Evolutionary conservation across 2,888 invertebrate genomes (phyloP).

Genomic region (Diplolepis rosae): DNA sequence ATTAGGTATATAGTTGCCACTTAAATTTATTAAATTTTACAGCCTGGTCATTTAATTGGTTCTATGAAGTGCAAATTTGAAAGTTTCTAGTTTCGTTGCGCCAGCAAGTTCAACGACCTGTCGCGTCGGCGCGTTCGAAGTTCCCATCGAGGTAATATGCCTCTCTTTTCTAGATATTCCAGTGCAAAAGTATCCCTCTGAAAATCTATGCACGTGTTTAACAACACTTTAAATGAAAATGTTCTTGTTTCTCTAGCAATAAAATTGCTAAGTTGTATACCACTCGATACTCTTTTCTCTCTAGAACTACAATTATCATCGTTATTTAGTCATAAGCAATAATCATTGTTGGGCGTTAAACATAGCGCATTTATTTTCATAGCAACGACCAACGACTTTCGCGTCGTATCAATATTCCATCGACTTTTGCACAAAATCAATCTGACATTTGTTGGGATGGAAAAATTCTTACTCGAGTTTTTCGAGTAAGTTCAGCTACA

Average conservation of each 20-base stretch:
- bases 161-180: slow-evolving; percentile 4
- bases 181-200: slow-evolving; percentile 3
- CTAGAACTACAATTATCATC: not conserved
- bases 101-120: slow-evolving; percentile 28
- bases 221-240: not conserved
- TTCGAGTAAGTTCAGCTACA: not conserved
- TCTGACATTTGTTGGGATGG: slow-evolving; percentile 17
- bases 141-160: slow-evolving; percentile 4
- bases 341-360: not conserved
- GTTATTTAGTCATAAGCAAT: not conserved
- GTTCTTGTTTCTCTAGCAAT: not conserved
- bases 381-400: not conserved
- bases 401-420: not conserved
- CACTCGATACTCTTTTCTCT: not conserved
- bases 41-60: slow-evolving; percentile 27
- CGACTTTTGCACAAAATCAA: not conserved
- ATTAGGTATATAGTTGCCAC: slow-evolving; percentile 13
- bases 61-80: slow-evolving; percentile 31
- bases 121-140: slow-evolving; percentile 23
- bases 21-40: slow-evolving; percentile 24
- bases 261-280: not conserved
- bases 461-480: not conserved
- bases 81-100: slow-evolving; percentile 27
- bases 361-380: not conserved
- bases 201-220: not conserved